phyloP scores from a whole-genome alignment of 2,888 invertebrate species.

The Rapana venosa region DNA sequence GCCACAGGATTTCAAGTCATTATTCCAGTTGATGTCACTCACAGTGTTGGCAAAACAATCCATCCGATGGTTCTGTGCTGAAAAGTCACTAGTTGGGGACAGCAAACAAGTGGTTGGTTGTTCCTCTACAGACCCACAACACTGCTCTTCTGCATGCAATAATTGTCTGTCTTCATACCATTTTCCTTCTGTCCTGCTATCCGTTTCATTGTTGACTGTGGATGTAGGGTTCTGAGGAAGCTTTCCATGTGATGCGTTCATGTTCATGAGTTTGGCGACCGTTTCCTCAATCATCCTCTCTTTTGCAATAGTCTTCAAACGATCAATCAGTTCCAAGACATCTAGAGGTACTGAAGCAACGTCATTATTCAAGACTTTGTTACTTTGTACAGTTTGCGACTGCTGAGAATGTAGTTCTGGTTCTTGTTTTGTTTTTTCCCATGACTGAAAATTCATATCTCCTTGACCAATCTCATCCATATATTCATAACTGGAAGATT shows the following conservation, averaged over 20 bases:
- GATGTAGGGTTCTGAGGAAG: background rate
- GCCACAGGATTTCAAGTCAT: background rate
- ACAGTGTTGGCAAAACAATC: background rate
- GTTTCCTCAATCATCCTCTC: conserved; percentile 20
- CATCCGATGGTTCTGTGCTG: background rate
- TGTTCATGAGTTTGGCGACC: conserved; percentile 26
- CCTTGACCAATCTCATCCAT: background rate
- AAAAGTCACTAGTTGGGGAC: background rate
- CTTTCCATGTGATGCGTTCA: background rate
- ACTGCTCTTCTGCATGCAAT: background rate
- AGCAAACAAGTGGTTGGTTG: background rate
- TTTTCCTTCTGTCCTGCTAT: background rate
- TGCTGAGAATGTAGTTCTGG: background rate
- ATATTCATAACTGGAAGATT: background rate
- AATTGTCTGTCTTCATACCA: background rate
- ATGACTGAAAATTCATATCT: background rate
- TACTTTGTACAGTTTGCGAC: background rate
- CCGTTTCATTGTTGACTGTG: background rate
- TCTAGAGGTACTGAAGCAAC: conserved; percentile 13
- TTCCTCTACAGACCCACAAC: background rate
- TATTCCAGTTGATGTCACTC: background rate
- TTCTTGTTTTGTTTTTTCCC: background rate
- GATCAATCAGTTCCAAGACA: conserved; percentile 21
- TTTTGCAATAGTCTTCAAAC: conserved; percentile 30
- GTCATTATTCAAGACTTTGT: background rate